phyloP scores from a whole-genome alignment of 2,797 vertebrate species.

The Vireo griseus region DNA sequence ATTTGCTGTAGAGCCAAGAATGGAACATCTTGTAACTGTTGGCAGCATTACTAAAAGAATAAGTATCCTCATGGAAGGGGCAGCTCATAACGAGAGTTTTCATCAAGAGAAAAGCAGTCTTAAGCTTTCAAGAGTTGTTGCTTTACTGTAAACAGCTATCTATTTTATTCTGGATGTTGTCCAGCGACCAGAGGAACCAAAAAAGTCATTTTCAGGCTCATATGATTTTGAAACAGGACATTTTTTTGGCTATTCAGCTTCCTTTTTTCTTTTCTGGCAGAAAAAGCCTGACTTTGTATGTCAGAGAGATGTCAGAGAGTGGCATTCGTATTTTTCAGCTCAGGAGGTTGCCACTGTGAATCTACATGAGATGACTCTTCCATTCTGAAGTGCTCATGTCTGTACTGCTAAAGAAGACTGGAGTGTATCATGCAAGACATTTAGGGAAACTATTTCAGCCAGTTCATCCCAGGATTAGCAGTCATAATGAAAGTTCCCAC shows the following conservation, averaged over 20 bases:
- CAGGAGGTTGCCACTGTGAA: background rate
- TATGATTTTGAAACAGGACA: background rate
- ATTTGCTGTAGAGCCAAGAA: slow-evolving; percentile 43
- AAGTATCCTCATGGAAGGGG: slow-evolving; percentile 17
- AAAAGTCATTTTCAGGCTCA: background rate
- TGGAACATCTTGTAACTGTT: slow-evolving; percentile 56
- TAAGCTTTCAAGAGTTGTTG: slow-evolving; percentile 5
- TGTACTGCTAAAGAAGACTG: background rate
- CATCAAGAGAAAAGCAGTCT: slow-evolving; percentile 7
- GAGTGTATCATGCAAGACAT: background rate
- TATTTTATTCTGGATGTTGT: background rate
- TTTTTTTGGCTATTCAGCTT: slow-evolving; percentile 1
- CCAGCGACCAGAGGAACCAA: background rate
- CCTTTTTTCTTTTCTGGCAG: background rate
- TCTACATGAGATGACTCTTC: background rate
- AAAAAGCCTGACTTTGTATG: background rate
- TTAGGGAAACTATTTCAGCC: background rate
- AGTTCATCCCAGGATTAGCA: background rate
- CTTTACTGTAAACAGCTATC: slow-evolving; percentile 8
- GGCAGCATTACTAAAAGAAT: slow-evolving; percentile 24
- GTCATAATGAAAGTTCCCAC: background rate
- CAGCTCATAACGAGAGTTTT: background rate
- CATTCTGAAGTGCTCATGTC: background rate
- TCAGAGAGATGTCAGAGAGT: background rate
- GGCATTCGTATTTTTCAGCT: background rate